Conservation (phyloP, 2,888 invertebrate genomes). For the Drosophila austrosaltans region DNA sequence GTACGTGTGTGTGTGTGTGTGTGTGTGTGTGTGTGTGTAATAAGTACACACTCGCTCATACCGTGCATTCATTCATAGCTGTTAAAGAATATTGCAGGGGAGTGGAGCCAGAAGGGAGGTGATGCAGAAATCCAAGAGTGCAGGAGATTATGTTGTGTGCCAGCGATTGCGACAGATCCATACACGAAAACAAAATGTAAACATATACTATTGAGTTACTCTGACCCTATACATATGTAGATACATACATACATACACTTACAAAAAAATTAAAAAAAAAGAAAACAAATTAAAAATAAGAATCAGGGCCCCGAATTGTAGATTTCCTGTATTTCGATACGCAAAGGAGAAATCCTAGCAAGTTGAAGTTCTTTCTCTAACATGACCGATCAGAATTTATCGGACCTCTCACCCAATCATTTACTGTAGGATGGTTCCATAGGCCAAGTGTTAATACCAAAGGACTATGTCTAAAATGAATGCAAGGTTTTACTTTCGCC, state of each 20-base stretch:
- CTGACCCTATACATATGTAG: slow-evolving; percentile 57
- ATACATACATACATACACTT: no score
- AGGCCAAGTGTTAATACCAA: no score
- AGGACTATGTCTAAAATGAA: not conserved
- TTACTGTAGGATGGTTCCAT: no score
- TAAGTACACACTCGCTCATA: not conserved
- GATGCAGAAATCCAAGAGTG: slow-evolving; percentile 42
- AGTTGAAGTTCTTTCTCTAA: not conserved
- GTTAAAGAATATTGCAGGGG: slow-evolving; percentile 23
- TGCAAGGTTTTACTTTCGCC: not conserved
- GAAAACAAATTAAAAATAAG: not conserved
- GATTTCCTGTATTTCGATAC: not conserved
- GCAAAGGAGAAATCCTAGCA: not conserved
- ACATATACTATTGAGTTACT: slow-evolving; percentile 37
- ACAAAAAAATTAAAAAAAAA: not conserved
- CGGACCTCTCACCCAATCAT: no score
- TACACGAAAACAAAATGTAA: slow-evolving; percentile 9
- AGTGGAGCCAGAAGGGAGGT: no score
- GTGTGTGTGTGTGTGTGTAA: slow-evolving; percentile 23
- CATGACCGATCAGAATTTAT: no score
- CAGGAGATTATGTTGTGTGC: slow-evolving; percentile 47
- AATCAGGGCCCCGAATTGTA: not conserved
- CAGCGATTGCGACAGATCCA: slow-evolving; percentile 63
- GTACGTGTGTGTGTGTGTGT: slow-evolving; percentile 36
- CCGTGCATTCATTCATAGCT: slow-evolving; percentile 59